Evolutionary conservation across 1,140 invertebrate species (phyloP), one percentile per base, ranked within the genome.

Genomic region (Rhyacophila brunnea): DNA sequence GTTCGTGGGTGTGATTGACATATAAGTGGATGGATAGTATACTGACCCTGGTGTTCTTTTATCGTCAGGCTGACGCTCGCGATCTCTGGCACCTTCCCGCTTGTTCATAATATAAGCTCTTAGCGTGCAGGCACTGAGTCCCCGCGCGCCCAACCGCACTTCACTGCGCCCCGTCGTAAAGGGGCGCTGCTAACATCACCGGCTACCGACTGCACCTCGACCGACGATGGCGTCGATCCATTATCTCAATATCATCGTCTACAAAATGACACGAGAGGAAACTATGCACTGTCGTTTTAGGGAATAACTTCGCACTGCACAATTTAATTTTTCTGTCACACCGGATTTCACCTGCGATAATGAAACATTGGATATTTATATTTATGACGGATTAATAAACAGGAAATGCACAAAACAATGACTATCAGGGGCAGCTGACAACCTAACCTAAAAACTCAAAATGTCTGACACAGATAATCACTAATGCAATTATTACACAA

Each of bases 21-120:
- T 40, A 6, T 40, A 40, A 13, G 11, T 40, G 11, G 38, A 40
- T 35, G 38, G 4, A 40, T 13, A 11, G 38, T 6, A 13, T 40
- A 56, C 75, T 77, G 71, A 77, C 76, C 72, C 73, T 62, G 74
- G 72, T 64, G 72, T 74, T 69, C 74, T 71, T 70, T 77, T 77
- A 49, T 77, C 75, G 65, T 77, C 76, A 64, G 69, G 74, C 68
- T 77, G 75, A 66, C 76, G 75, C 56, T 78, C 75, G 67, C 77
- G 74, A 51, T 78, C 74, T 68, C 75, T 75, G 68, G 67, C 76
- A 67, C 70, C 71, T 49, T 77, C 74, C 66, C 75, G 74, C 64
- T 77, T 79, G 71, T 79, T 79, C 77, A 79, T 79, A 74, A 75
- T 78, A 76, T 71, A 73, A 70, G 74, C 70, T 46, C 68, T 45